phyloP scores from a whole-genome alignment of 2,888 invertebrate species.

The Agelastica alni region DNA sequence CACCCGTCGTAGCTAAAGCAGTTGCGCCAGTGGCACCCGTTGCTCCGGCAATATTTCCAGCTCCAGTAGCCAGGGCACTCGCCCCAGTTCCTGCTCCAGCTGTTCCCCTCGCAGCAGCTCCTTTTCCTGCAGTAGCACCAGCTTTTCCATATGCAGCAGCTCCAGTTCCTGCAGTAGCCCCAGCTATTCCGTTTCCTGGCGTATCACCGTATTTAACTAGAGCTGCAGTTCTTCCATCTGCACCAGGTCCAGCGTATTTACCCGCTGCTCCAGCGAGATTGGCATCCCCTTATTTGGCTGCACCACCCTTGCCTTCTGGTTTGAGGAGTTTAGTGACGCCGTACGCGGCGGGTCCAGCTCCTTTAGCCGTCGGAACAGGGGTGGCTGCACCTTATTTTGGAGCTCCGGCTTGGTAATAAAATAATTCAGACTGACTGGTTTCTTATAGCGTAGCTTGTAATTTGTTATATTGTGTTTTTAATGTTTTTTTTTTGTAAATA shows the following conservation, averaged over 20 bases:
- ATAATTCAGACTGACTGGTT: slow-evolving; percentile 25
- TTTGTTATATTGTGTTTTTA: slow-evolving; percentile 19
- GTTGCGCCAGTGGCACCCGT: slow-evolving; percentile 26
- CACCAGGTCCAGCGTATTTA: slow-evolving; percentile 22
- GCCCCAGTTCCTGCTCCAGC: slow-evolving; percentile 22
- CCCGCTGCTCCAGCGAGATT: slow-evolving; percentile 22
- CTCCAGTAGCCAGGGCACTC: slow-evolving; percentile 11
- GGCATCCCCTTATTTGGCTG: slow-evolving; percentile 29
- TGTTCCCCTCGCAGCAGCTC: slow-evolving; percentile 23
- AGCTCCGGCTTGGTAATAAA: slow-evolving; percentile 31
- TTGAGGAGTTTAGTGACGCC: slow-evolving; percentile 28
- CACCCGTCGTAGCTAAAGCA: slow-evolving; percentile 29
- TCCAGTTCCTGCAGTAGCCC: slow-evolving; percentile 17
- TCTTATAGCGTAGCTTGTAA: slow-evolving; percentile 2
- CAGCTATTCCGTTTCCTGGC: slow-evolving; percentile 13
- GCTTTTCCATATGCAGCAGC: slow-evolving; percentile 32
- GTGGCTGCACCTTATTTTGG: slow-evolving; percentile 31
- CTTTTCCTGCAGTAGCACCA: slow-evolving; percentile 32
- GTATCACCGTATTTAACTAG: not conserved
- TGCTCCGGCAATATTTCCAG: slow-evolving; percentile 24
- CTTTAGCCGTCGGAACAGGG: slow-evolving; percentile 35
- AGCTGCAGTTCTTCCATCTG: slow-evolving; percentile 8
- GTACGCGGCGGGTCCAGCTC: slow-evolving; percentile 26
- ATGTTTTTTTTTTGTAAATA: slow-evolving; percentile 26
- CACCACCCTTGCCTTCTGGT: slow-evolving; percentile 28